Conservation (phyloP, 2,797 vertebrate species). For the Vireo griseus region DNA sequence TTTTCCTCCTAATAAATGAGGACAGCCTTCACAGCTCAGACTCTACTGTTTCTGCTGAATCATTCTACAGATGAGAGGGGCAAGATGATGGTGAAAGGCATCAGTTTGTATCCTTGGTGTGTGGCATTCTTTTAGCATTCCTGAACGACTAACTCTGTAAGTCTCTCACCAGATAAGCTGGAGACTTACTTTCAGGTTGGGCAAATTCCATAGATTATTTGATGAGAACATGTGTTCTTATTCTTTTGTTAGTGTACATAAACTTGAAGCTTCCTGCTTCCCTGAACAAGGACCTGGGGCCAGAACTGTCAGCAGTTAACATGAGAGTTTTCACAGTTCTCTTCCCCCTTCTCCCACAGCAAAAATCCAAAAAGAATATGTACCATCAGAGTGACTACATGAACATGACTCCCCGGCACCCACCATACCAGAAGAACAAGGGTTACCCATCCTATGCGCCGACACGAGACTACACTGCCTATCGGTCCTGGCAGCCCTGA, state of each 20-base stretch:
- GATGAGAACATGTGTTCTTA: neutral
- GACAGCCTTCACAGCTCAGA: neutral
- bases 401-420: slow-evolving; percentile 76
- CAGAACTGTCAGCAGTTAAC: neutral
- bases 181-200: neutral
- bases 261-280: neutral
- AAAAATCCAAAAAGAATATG: slow-evolving; percentile 59
- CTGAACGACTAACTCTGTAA: neutral
- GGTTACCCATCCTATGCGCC: slow-evolving; percentile 69
- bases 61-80: neutral
- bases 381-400: slow-evolving; percentile 78
- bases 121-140: neutral
- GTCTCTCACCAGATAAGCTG: neutral
- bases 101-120: neutral
- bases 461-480: slow-evolving; percentile 66
- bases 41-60: slow-evolving; percentile 27
- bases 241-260: neutral
- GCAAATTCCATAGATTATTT: slow-evolving; percentile 7
- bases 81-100: neutral
- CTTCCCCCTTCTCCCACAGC: slow-evolving; percentile 47
- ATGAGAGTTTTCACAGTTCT: neutral
- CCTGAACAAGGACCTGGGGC: neutral
- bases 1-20: neutral
- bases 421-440: slow-evolving; percentile 61
- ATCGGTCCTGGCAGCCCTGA: slow-evolving; percentile 74